Evolutionary conservation across 2,888 invertebrate genomes (phyloP), one percentile per base, ranked within the genome.

Genomic region (Hydropsyche betteni): DNA sequence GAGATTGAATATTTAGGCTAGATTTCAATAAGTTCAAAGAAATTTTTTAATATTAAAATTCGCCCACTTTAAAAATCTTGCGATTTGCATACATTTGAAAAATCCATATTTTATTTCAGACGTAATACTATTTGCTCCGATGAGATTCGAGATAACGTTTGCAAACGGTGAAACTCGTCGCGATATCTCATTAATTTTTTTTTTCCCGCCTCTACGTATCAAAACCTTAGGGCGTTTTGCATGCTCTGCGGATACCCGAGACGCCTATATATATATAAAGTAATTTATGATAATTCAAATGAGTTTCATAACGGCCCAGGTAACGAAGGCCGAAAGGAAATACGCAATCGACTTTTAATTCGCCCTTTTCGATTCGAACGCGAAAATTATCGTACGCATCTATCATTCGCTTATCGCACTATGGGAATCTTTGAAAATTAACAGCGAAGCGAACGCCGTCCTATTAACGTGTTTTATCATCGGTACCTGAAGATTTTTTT

Each of bases 251-350:
- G 24, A 24, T 24, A 24, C 24, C 24, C 24, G 24, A 44, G 44
- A 10, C 44, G 10, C 44, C 44, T 44, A 44, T 44, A 69, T 34
- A 68, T 68, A 44, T 69, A 34, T 70, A 69, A 70, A 24, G 70
- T 75, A 75, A 75, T 75, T 69, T 75, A 75, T 70, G 75, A 75
- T 75, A 75, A 75, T 75, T 75, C 75, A 75, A 70, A 75, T 70
- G 75, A 70, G 75, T 61, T 75, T 75, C 70, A 70, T 75, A 75
- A 75, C 70, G 75, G 64, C 44, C 16, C 50, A 72, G 72, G 72
- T 58, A 61, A 53, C 34, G 72, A 38, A 38, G 12, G 58, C 58
- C 14, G 12, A 55, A 8, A n/a, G 72, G 50, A 72, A 72, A 72
- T 72, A 72, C 72, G 58, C 72, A 61, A 72, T 72, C 36, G 72